These are phyloP conservation scores for Mamestra brassicae DNA, from an alignment of 2,888 invertebrate genomes.

Conservation along the genomic window DNA sequence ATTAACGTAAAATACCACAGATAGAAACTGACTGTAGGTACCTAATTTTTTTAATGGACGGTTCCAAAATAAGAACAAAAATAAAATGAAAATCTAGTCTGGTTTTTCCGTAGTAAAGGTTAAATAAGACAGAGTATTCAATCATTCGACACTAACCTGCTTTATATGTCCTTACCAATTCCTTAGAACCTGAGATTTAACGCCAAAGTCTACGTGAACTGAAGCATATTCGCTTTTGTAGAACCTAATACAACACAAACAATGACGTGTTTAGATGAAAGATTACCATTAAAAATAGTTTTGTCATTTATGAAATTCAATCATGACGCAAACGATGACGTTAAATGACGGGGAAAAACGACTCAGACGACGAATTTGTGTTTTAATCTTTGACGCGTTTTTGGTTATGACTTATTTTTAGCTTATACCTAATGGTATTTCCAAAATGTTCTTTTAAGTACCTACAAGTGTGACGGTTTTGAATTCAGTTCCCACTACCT, in stretches of 20 bases:
- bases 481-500: too few species aligned
- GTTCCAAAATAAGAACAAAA: not conserved
- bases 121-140: not conserved
- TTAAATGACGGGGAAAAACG: not conserved
- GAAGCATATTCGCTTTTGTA: slow-evolving; percentile 30
- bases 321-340: slow-evolving; percentile 9
- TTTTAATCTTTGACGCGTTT: too few species aligned
- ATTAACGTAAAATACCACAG: too few species aligned
- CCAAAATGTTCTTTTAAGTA: not conserved
- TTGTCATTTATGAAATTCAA: slow-evolving; percentile 4
- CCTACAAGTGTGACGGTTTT: not conserved
- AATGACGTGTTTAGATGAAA: slow-evolving; percentile 21
- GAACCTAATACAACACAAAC: not conserved
- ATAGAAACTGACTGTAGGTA: not conserved
- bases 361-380: too few species aligned
- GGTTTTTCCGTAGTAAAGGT: not conserved
- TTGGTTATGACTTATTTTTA: not conserved
- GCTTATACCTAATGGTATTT: not conserved
- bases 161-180: slow-evolving; percentile 33
- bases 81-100: too few species aligned
- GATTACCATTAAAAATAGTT: slow-evolving; percentile 10
- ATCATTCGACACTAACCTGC: slow-evolving; percentile 8
- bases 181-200: slow-evolving; percentile 52
- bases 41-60: not conserved
- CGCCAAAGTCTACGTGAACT: slow-evolving; percentile 17